Base-by-base conservation (phyloP, 2,888 invertebrate genomes). In the Volucella bombylans region DNA sequence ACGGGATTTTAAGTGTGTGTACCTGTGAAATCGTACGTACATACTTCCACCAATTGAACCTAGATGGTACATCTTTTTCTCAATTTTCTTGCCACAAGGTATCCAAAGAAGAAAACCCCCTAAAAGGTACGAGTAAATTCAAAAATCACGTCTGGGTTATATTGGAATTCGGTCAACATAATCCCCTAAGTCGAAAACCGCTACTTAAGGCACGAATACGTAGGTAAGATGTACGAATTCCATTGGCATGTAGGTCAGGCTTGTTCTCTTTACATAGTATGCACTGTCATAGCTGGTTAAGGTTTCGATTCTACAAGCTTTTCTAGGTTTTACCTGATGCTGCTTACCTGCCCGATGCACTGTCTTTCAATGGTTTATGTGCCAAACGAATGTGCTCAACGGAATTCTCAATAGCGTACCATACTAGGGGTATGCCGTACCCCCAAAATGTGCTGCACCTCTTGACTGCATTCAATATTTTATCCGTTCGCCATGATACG, bases 131-230 rank as follows among this genome's bases (percentile, higher is more conserved):
- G n/a, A n/a, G n/a, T 31, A 31, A 31, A 15, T 15, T 41, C 50
- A 39, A 76, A 77, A 71, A 77, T 81, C 85, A 85, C 85, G 81
- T 81, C 76, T 77, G 31, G 31, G 31, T 31, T 31, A 47, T 76
- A 71, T 85, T 71, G 81, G 81, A 85, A 85, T 81, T 81, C 81
- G 85, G 81, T 77, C 81, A 81, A 76, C 49, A 77, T 81, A 85
- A 77, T 85, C 85, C 76, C 57, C 76, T 68, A 81, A 65, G 55
- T 50, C 62, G 50, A 71, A 74, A 80, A 61, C 61, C 74, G 68
- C 73, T 69, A 68, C 50, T 55, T 64, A 38, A 43, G 39, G 64
- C 18, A 59, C 45, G 18, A 39, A 62, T 72, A 50, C 79, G 61
- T 50, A 54, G 61, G 49, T 61, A 74, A 67, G 74, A 74, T 38